phyloP scores from a whole-genome alignment of 2,113 vertebrate species.

The Cavia porcellus region DNA sequence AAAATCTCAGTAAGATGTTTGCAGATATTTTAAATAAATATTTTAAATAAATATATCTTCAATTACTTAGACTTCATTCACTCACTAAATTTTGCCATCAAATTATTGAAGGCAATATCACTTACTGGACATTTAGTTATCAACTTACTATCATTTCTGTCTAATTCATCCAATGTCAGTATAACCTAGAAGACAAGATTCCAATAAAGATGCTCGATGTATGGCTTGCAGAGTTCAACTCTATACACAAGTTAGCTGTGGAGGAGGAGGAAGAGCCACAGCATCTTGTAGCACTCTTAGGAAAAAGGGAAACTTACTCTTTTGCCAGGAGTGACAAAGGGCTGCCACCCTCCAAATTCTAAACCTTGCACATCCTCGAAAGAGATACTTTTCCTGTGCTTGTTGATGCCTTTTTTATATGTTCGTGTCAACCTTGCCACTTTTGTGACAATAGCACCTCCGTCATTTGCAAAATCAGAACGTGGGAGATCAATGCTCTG shows the following conservation, averaged over 20 bases:
- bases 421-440: background rate
- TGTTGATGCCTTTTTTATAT: background rate
- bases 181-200: background rate
- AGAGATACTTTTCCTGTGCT: background rate
- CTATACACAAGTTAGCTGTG: background rate
- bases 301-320: background rate
- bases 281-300: background rate
- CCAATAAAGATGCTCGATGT: background rate
- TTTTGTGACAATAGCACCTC: background rate
- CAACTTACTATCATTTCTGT: background rate
- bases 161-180: background rate
- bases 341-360: background rate
- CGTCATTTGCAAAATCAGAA: slow-evolving; percentile 52
- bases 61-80: background rate
- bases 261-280: background rate
- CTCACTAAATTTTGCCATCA: background rate
- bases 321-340: too few species aligned
- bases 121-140: background rate
- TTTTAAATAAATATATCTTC: slow-evolving; percentile 20
- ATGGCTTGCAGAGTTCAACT: background rate
- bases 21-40: slow-evolving; percentile 24
- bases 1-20: background rate
- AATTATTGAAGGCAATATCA: background rate
- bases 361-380: background rate
- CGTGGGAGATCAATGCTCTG: background rate